A percentile compares a stretch with the other conserved stretches of the same genome.
phyloP scores from a whole-genome alignment of 53 echinoderm and acorn worm genomes.

The Crossaster papposus region DNA sequence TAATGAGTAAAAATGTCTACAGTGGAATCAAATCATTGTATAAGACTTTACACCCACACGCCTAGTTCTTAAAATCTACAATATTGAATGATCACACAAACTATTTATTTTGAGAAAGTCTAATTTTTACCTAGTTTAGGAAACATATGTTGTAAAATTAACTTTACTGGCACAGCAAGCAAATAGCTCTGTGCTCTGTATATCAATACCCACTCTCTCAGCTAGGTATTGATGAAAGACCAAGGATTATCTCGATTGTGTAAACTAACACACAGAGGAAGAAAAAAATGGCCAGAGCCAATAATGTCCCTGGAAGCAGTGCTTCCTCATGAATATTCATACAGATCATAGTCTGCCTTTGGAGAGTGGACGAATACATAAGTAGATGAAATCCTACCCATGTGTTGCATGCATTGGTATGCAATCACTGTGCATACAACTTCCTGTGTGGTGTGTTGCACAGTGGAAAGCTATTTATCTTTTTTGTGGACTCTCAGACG shows the following conservation, averaged over 20 bases:
- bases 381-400: background rate
- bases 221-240: background rate
- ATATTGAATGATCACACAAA: no score
- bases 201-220: background rate
- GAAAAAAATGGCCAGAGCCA: background rate
- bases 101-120: no score
- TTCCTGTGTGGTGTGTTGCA: background rate
- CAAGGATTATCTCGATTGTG: background rate
- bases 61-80: no score
- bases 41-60: no score
- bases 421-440: background rate
- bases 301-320: background rate
- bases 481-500: no score
- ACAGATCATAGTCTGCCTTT: constrained; percentile 31
- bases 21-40: no score
- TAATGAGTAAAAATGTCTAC: no score
- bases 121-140: no score
- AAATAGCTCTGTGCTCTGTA: no score
- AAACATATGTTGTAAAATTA: no score
- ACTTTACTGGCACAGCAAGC: no score
- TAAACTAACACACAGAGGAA: no score
- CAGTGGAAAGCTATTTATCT: background rate
- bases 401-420: constrained; percentile 15
- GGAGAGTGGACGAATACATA: background rate
- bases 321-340: constrained; percentile 41